Conservation (phyloP, 2,797 vertebrate genomes). For the Streptopelia turtur region DNA sequence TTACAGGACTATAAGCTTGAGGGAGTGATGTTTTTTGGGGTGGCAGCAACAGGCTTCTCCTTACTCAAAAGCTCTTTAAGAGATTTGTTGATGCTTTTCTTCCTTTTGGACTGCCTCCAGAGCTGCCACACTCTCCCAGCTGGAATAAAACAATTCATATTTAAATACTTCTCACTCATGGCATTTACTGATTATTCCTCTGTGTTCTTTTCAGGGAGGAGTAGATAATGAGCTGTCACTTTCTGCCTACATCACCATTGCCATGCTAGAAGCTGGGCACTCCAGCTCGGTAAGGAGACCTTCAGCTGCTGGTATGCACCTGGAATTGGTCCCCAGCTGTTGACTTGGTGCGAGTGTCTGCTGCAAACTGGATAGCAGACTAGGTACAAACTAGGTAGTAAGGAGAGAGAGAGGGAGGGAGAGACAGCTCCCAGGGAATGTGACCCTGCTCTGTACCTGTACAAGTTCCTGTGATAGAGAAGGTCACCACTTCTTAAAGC, state of each 20-base stretch:
- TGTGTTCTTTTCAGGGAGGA: conserved; percentile 54
- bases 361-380: not conserved
- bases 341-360: not conserved
- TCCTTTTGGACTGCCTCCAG: not conserved
- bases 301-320: not conserved
- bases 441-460: not conserved
- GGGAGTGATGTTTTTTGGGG: not conserved
- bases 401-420: not conserved
- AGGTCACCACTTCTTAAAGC: not conserved
- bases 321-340: not conserved
- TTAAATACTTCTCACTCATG: not conserved
- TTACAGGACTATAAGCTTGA: not conserved
- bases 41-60: not conserved
- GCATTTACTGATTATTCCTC: not conserved
- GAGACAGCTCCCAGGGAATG: not conserved
- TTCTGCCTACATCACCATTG: conserved; percentile 65
- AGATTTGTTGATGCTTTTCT: not conserved
- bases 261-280: conserved; percentile 73
- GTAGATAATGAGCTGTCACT: conserved; percentile 47
- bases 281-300: conserved; percentile 49
- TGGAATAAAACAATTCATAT: not conserved
- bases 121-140: not conserved
- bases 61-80: not conserved
- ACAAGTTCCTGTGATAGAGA: not conserved
- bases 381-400: too few species aligned